phyloP scores from a whole-genome alignment of 2,888 invertebrate genomes.

The Noctua comes region DNA sequence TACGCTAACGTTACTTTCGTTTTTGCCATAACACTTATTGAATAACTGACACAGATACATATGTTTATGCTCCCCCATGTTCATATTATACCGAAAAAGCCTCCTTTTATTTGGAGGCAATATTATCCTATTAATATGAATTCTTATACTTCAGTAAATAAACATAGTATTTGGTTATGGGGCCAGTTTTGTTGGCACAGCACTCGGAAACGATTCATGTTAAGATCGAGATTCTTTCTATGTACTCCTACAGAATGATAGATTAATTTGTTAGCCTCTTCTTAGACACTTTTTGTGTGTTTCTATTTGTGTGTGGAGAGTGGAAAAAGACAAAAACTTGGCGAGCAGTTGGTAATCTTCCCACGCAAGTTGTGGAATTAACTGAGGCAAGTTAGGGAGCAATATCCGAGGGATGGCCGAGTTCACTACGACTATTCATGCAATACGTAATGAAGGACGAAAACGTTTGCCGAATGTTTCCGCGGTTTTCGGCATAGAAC shows the following conservation, averaged over 20 bases:
- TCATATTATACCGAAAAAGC: conserved; percentile 11
- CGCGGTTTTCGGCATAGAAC: neutral
- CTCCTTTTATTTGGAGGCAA: conserved; percentile 29
- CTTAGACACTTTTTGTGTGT: conserved; percentile 32
- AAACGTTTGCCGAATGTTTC: neutral
- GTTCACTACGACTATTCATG: conserved; percentile 19
- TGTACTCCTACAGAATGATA: conserved; percentile 6
- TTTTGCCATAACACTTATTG: conserved; percentile 31
- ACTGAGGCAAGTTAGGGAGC: conserved; percentile 9
- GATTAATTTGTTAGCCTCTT: conserved; percentile 33
- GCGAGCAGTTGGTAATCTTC: conserved; percentile 41
- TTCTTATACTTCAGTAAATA: conserved; percentile 35
- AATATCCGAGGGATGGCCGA: conserved; percentile 7
- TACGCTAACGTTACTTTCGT: neutral
- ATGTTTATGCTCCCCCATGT: conserved; percentile 27
- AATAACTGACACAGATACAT: conserved; percentile 52
- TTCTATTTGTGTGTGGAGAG: conserved; percentile 27
- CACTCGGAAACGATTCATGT: conserved; percentile 17
- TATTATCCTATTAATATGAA: conserved; percentile 40
- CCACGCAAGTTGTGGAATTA: conserved; percentile 32
- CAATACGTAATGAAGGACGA: conserved; percentile 12
- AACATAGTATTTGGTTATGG: conserved; percentile 27
- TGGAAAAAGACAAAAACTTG: conserved; percentile 37
- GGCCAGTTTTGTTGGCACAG: conserved; percentile 28
- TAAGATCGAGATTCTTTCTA: neutral